Evolutionary conservation across 2,888 invertebrate genomes (phyloP).

Genomic region (Tiliacea citrago): DNA sequence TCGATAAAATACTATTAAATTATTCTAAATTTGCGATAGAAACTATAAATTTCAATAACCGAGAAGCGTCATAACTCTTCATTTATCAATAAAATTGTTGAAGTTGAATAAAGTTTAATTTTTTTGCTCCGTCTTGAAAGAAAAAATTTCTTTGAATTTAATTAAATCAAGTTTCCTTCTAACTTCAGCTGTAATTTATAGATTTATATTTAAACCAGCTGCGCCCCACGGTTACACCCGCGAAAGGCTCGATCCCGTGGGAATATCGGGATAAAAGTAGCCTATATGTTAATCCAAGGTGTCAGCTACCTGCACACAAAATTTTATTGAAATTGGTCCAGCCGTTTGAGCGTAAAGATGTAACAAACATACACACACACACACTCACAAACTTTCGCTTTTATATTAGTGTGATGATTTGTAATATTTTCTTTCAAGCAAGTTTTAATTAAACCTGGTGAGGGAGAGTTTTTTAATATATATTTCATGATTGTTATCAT

Average conservation of each 20-base stretch:
- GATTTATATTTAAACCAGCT: too few species aligned
- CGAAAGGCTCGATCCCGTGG: too few species aligned
- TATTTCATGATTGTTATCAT: neutral
- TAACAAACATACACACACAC: too few species aligned
- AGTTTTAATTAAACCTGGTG: slow-evolving; percentile 19
- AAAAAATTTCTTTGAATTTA: slow-evolving; percentile 47
- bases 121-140: slow-evolving; percentile 1
- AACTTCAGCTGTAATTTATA: slow-evolving; percentile 32
- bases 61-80: slow-evolving; percentile 21
- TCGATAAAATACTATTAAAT: neutral
- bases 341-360: too few species aligned
- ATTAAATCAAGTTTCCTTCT: slow-evolving; percentile 29
- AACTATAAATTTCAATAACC: slow-evolving; percentile 20
- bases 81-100: slow-evolving; percentile 27
- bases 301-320: too few species aligned
- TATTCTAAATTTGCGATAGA: neutral
- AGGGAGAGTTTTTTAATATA: neutral
- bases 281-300: too few species aligned
- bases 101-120: slow-evolving; percentile 3
- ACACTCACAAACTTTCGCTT: too few species aligned
- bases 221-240: too few species aligned
- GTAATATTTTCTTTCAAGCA: slow-evolving; percentile 1
- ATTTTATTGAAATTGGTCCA: too few species aligned
- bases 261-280: too few species aligned
- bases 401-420: too few species aligned